A percentile compares a stretch with the other conserved stretches of the same genome.
phyloP scores from a whole-genome alignment of 2,113 vertebrate species.

The Phocoena sinus region DNA sequence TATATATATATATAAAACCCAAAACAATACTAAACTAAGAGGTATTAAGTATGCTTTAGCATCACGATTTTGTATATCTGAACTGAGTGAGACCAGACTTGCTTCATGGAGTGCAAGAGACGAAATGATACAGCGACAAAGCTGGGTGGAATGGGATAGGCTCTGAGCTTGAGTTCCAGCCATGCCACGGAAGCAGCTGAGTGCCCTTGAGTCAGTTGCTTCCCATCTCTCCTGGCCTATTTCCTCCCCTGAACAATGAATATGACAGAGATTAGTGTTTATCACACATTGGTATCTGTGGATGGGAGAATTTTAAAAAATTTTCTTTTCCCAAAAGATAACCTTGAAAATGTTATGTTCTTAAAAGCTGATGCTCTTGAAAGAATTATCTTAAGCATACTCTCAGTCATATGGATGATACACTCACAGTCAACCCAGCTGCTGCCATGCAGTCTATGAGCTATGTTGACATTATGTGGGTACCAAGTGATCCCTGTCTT shows the following conservation, averaged over 20 bases:
- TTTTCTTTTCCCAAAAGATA: background rate
- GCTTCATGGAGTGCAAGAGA: background rate
- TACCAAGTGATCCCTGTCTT: background rate
- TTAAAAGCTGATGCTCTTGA: background rate
- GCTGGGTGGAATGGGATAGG: background rate
- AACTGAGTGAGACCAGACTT: background rate
- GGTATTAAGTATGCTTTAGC: background rate
- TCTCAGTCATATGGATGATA: background rate
- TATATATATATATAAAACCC: too few relatives aligned
- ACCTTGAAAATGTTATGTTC: background rate
- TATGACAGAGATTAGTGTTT: background rate
- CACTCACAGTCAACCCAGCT: background rate
- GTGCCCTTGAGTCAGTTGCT: too few relatives aligned
- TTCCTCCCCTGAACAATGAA: background rate
- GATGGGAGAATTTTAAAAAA: background rate
- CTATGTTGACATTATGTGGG: background rate
- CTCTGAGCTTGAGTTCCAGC: background rate
- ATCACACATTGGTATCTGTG: background rate
- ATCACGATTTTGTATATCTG: background rate
- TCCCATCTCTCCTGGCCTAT: background rate
- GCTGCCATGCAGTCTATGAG: background rate
- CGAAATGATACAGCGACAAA: background rate
- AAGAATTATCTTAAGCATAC: background rate
- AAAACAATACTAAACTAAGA: background rate
- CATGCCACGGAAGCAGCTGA: fast-evolving